phyloP scores from a whole-genome alignment of 2,113 vertebrate genomes.

The Saimiri boliviensis region DNA sequence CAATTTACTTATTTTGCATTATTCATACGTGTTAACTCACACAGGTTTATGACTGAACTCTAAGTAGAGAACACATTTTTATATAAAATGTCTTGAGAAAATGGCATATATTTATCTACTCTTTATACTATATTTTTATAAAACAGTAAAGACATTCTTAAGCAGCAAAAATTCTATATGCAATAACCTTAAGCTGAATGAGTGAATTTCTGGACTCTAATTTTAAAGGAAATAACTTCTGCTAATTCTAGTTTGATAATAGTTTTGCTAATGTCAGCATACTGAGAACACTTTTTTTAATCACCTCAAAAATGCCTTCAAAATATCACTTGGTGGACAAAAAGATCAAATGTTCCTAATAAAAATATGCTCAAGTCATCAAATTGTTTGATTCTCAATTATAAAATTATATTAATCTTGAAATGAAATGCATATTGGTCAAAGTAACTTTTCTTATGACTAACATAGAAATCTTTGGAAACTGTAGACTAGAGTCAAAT shows the following conservation, averaged over 20 bases:
- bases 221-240: neutral
- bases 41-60: neutral
- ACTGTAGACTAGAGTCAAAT: neutral
- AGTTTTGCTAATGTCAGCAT: neutral
- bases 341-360: neutral
- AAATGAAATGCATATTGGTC: neutral
- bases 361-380: neutral
- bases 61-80: neutral
- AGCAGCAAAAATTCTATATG: neutral
- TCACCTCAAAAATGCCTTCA: neutral
- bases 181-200: neutral
- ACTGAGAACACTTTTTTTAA: neutral
- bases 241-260: neutral
- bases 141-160: neutral
- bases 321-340: neutral
- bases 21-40: neutral
- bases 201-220: neutral
- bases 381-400: neutral
- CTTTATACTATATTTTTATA: neutral
- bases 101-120: neutral
- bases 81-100: neutral
- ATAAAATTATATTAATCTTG: neutral
- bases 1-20: constrained; percentile 24
- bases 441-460: neutral
- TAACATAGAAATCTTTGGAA: neutral